Evolutionary conservation across 2,888 invertebrate species (phyloP).

Genomic region (Drosophila paucipuncta): DNA sequence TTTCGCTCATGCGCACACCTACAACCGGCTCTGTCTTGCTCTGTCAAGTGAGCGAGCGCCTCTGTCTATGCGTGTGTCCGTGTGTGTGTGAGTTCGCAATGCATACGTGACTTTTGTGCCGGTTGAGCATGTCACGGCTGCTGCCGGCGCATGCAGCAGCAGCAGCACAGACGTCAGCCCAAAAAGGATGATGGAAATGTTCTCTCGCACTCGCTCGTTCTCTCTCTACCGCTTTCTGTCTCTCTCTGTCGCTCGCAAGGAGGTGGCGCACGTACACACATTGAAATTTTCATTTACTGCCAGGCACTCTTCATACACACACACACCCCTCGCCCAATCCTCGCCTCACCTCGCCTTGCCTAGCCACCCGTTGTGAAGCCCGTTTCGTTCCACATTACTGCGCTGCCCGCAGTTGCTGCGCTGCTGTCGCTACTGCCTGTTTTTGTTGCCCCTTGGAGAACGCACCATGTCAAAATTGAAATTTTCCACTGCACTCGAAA

Average conservation of each 20-base stretch:
- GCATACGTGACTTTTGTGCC: constrained; percentile 79
- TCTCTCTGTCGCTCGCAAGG: not conserved
- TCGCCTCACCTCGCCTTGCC: constrained; percentile 36
- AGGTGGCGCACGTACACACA: constrained; percentile 9
- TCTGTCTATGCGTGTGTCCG: constrained; percentile 8
- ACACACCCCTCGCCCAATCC: constrained; percentile 3
- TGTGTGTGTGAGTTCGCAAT: constrained; percentile 33
- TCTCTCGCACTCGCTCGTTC: constrained; percentile 33
- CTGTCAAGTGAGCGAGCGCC: constrained; percentile 19
- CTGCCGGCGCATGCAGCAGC: constrained; percentile 41
- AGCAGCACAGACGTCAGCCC: constrained; percentile 36
- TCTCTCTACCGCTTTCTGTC: constrained; percentile 17
- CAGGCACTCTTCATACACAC: constrained; percentile 8
- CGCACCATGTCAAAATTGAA: constrained; percentile 75
- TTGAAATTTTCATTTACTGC: constrained; percentile 18
- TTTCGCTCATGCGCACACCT: constrained; percentile 74
- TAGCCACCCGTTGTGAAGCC: constrained; percentile 52
- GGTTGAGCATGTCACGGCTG: constrained; percentile 66
- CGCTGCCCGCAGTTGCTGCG: constrained; percentile 52
- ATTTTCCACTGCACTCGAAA: constrained; percentile 74
- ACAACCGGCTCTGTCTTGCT: constrained; percentile 57
- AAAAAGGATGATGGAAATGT: constrained; percentile 71
- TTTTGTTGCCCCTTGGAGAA: constrained; percentile 49
- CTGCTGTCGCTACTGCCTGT: constrained; percentile 26
- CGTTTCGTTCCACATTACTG: constrained; percentile 72